Percentiles rank a stretch among this genome's conserved stretches.
Evolutionary conservation across 2,113 vertebrate genomes (phyloP).

Genomic region (Panthera leo): DNA sequence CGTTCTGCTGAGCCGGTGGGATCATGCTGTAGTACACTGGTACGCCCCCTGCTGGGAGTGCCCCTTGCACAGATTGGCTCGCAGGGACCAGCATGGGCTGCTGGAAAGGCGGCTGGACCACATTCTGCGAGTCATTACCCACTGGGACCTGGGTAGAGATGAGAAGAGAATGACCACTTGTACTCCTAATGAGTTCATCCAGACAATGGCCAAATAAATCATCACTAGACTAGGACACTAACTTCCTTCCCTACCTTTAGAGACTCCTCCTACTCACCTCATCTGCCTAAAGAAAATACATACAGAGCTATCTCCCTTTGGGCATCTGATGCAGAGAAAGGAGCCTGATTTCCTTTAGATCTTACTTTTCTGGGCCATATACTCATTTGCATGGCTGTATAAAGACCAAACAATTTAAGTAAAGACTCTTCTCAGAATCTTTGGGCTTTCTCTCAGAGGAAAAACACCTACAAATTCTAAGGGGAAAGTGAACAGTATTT

Average conservation of each 20-base stretch:
- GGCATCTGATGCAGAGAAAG: background rate
- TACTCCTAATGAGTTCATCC: background rate
- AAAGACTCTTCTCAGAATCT: conserved; percentile 33
- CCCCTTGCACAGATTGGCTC: conserved; percentile 96
- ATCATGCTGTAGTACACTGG: conserved; percentile 98
- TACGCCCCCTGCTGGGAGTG: conserved; percentile 88
- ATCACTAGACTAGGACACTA: background rate
- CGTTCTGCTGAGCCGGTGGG: conserved; percentile 95
- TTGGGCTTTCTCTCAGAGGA: background rate
- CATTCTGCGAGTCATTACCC: conserved; percentile 93
- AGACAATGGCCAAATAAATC: background rate
- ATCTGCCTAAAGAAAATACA: conserved; percentile 22
- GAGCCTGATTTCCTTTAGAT: background rate
- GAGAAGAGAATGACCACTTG: conserved; percentile 11
- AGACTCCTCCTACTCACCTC: background rate
- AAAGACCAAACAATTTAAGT: conserved; percentile 50
- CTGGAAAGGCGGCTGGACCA: conserved; percentile 97
- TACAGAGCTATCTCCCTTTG: background rate
- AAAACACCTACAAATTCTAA: background rate
- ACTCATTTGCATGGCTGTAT: conserved; percentile 11
- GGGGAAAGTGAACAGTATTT: conserved; percentile 6
- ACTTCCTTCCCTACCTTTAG: background rate
- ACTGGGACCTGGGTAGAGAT: conserved; percentile 90
- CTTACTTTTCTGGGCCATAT: conserved; percentile 1
- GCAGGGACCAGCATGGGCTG: conserved; percentile 96